These are phyloP conservation scores for Drosophila murphyi DNA, from an alignment of 1,140 invertebrate genomes.

Conservation along the genomic window DNA sequence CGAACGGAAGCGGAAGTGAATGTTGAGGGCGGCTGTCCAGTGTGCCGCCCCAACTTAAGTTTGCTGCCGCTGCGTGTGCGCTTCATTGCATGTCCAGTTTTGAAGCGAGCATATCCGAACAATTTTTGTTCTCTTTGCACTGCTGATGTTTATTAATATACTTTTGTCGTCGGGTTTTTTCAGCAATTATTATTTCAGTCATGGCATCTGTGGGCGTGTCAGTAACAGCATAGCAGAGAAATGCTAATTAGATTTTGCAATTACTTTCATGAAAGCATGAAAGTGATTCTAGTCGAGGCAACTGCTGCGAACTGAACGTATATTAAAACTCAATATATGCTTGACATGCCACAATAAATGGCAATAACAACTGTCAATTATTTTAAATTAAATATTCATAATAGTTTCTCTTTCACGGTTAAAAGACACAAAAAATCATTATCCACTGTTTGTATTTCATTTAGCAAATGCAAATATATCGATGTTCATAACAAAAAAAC, in stretches of 20 bases:
- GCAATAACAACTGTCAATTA: slow-evolving; percentile 51
- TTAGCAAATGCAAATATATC: slow-evolving; percentile 37
- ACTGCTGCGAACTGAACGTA: slow-evolving; percentile 40
- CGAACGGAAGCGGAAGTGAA: slow-evolving; percentile 53
- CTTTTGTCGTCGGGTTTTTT: slow-evolving; percentile 72
- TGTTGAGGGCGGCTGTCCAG: slow-evolving; percentile 26
- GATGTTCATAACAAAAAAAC: slow-evolving; percentile 17
- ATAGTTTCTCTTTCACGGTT: slow-evolving; percentile 23
- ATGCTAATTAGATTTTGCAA: slow-evolving; percentile 66
- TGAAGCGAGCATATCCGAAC: slow-evolving; percentile 45
- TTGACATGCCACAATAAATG: slow-evolving; percentile 31
- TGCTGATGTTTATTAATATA: slow-evolving; percentile 71
- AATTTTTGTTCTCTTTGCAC: slow-evolving; percentile 21
- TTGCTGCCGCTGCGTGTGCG: slow-evolving; percentile 39
- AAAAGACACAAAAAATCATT: slow-evolving; percentile 35
- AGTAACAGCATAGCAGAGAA: slow-evolving; percentile 22
- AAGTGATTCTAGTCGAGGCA: slow-evolving; percentile 10
- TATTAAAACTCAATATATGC: slow-evolving; percentile 53
- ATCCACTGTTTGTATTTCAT: slow-evolving; percentile 63
- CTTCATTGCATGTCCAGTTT: slow-evolving; percentile 67
- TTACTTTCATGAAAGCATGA: slow-evolving; percentile 26
- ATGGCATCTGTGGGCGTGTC: slow-evolving; percentile 28
- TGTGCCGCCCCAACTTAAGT: slow-evolving; percentile 28
- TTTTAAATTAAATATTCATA: slow-evolving; percentile 32
- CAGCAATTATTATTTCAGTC: slow-evolving; percentile 66